Conservation (phyloP, 2,797 vertebrate species). For the Pygocentrus nattereri region DNA sequence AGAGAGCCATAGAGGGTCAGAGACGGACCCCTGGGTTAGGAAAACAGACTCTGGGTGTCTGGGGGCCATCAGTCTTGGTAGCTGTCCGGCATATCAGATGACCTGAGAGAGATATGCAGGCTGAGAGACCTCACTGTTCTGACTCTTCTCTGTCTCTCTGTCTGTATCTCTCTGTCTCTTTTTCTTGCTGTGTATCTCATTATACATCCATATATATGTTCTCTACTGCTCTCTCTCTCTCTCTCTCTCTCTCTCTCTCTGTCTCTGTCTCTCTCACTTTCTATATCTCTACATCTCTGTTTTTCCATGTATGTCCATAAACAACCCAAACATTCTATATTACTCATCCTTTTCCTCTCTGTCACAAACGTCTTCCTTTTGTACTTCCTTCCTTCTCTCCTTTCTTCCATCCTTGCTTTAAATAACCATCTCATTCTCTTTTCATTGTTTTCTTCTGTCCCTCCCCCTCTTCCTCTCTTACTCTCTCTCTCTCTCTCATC, state of each 20-base stretch:
- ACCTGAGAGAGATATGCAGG: neutral
- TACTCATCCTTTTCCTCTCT: constrained; percentile 34
- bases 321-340: neutral
- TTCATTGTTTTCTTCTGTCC: constrained; percentile 18
- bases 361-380: constrained; percentile 11
- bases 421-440: constrained; percentile 29
- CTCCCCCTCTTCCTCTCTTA: neutral
- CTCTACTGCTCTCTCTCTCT: too few species aligned
- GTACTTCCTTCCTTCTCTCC: neutral
- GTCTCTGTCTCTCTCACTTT: constrained; percentile 31
- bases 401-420: constrained; percentile 49
- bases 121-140: neutral
- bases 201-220: too few species aligned
- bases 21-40: neutral
- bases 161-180: neutral
- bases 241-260: constrained; percentile 6
- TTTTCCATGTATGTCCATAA: constrained; percentile 6
- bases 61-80: constrained; percentile 26
- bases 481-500: constrained; percentile 38
- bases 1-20: neutral
- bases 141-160: neutral
- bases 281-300: neutral
- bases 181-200: too few species aligned
- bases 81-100: neutral
- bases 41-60: neutral